A percentile compares a stretch with the other conserved stretches of the same genome.
Evolutionary conservation across 2,888 invertebrate genomes (phyloP).

Genomic region (Thereva nobilitata): DNA sequence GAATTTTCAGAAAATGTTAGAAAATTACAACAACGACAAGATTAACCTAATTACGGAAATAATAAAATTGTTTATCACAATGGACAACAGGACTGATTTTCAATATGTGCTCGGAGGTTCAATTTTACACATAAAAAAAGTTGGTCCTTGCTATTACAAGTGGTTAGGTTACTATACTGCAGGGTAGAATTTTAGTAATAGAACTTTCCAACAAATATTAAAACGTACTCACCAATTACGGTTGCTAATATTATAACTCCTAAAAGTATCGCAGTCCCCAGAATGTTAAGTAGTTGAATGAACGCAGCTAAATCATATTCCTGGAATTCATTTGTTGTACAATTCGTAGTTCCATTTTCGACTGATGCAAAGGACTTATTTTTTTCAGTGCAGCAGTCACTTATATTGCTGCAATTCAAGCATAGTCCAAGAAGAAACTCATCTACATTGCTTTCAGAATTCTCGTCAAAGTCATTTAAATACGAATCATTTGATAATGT

Average conservation of each 20-base stretch:
- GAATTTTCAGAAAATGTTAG: too few relatives aligned
- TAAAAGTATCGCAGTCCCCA: slow-evolving; percentile 72
- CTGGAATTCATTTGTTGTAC: slow-evolving; percentile 3
- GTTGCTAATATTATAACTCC: slow-evolving; percentile 85
- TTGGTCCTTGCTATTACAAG: too few relatives aligned
- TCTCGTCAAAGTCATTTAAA: slow-evolving; percentile 26
- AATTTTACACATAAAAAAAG: too few relatives aligned
- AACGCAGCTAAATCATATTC: slow-evolving; percentile 45
- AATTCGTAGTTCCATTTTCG: slow-evolving; percentile 21
- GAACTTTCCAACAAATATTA: too few relatives aligned
- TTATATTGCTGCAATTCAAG: slow-evolving; percentile 36
- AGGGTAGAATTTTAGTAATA: too few relatives aligned
- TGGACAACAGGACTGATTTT: too few relatives aligned
- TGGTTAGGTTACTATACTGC: too few relatives aligned
- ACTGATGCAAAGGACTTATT: slow-evolving; percentile 8
- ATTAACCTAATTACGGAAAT: too few relatives aligned
- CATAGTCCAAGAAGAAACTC: slow-evolving; percentile 30
- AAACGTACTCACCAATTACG: slow-evolving; percentile 59
- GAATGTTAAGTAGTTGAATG: slow-evolving; percentile 68
- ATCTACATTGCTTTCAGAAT: slow-evolving; percentile 24
- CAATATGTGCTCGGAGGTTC: too few relatives aligned
- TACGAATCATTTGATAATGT: slow-evolving; percentile 1
- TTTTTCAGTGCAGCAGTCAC: slow-evolving; percentile 29
- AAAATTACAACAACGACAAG: too few relatives aligned
- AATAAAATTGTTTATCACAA: too few relatives aligned